These are phyloP conservation scores for Silvanus unidentatus DNA, from an alignment of 2,888 invertebrate species.

Conservation along the genomic window DNA sequence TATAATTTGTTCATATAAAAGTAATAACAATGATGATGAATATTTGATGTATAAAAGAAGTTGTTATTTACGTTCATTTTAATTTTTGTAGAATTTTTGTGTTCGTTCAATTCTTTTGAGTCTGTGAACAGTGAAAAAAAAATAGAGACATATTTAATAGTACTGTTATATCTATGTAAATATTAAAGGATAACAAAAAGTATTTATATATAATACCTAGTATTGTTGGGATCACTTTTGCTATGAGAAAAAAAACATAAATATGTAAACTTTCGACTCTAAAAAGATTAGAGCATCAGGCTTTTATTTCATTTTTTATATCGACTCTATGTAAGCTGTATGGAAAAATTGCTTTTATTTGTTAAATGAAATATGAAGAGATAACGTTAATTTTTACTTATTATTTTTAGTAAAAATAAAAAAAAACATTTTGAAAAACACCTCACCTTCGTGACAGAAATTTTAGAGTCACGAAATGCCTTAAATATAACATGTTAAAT, in stretches of 20 bases:
- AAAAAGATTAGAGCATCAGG: slow-evolving; percentile 27
- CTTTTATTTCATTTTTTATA: slow-evolving; percentile 30
- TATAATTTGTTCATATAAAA: slow-evolving; percentile 20
- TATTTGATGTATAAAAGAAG: neutral
- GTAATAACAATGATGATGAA: slow-evolving; percentile 22
- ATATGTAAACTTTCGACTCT: slow-evolving; percentile 25
- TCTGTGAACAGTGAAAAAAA: slow-evolving; percentile 33
- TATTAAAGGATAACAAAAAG: slow-evolving; percentile 36
- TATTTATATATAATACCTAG: slow-evolving; percentile 38
- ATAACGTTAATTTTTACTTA: slow-evolving; percentile 4
- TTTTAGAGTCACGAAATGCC: slow-evolving; percentile 44
- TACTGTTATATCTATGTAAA: slow-evolving; percentile 39
- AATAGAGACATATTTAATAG: slow-evolving; percentile 32
- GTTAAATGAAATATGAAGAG: neutral
- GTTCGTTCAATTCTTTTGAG: slow-evolving; percentile 17
- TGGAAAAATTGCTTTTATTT: slow-evolving; percentile 12
- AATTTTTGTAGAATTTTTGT: slow-evolving; percentile 30
- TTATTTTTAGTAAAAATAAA: slow-evolving; percentile 9
- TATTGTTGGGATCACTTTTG: slow-evolving; percentile 43
- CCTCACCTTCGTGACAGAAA: slow-evolving; percentile 35
- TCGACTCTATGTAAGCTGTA: slow-evolving; percentile 27
- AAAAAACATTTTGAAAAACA: slow-evolving; percentile 17
- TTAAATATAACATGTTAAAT: slow-evolving; percentile 35
- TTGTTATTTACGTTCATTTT: slow-evolving; percentile 27
- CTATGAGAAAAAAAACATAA: slow-evolving; percentile 28